These are phyloP conservation scores for Apamea monoglypha DNA, from an alignment of 2,888 invertebrate species.

Conservation along the genomic window DNA sequence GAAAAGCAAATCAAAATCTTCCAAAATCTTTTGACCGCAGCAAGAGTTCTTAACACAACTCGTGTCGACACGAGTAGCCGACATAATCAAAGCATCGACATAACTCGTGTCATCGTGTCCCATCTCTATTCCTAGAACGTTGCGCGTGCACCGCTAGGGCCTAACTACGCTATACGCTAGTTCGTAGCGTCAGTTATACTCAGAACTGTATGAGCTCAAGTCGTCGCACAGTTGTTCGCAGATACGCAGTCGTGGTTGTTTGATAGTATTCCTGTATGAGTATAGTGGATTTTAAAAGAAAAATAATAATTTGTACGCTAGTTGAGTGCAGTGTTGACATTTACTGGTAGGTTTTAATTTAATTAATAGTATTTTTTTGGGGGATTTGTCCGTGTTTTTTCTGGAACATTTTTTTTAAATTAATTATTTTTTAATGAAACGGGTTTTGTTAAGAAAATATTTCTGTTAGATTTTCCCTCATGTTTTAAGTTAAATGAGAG, in stretches of 20 bases:
- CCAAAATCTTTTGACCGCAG: not conserved
- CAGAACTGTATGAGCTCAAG: conserved; percentile 5
- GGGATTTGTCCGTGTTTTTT: not conserved
- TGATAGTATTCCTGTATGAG: conserved; percentile 19
- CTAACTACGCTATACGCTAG: conserved; percentile 27
- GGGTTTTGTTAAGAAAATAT: not conserved
- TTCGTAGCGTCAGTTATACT: conserved; percentile 28
- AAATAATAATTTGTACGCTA: conserved; percentile 8
- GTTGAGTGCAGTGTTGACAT: conserved; percentile 34
- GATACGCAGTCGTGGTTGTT: conserved; percentile 9
- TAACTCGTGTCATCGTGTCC: conserved; percentile 23
- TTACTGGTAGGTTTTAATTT: conserved; percentile 45
- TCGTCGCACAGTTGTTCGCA: conserved; percentile 13
- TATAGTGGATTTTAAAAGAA: not conserved
- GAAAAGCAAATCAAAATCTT: not conserved
- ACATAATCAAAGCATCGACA: conserved; percentile 26
- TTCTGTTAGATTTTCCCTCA: not conserved
- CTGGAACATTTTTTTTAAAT: not conserved
- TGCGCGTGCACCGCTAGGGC: conserved; percentile 26
- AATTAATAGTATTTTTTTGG: not conserved
- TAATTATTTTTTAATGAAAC: no score
- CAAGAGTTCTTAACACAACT: not conserved
- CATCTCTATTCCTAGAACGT: conserved; percentile 44
- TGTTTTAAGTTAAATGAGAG: not conserved
- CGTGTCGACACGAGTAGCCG: not conserved